Evolutionary conservation across 64 coral and sea anemone species (phyloP).

Genomic region (Acropora tenuis): DNA sequence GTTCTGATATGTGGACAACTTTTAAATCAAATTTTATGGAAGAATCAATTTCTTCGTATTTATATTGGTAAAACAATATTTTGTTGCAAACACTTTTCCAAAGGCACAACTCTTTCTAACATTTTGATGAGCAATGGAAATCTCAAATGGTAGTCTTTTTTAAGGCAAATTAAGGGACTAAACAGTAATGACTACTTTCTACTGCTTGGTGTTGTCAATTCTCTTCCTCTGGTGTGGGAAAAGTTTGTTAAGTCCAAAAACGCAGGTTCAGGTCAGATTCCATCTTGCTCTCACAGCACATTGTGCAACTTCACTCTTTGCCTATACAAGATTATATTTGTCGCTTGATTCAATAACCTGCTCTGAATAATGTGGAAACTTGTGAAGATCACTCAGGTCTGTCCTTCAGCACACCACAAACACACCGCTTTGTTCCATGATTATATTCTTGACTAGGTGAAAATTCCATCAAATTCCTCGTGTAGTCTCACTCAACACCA

Average conservation of each 20-base stretch:
- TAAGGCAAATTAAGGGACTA: background rate
- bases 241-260: background rate
- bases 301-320: background rate
- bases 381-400: background rate
- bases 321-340: background rate
- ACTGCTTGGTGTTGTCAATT: background rate
- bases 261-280: background rate
- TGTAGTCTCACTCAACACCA: background rate
- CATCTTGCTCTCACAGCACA: background rate
- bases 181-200: background rate
- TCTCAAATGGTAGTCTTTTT: background rate
- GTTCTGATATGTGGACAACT: background rate
- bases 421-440: background rate
- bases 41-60: background rate
- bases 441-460: background rate
- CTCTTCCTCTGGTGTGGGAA: background rate
- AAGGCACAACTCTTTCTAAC: background rate
- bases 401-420: background rate
- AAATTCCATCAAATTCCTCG: background rate
- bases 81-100: background rate
- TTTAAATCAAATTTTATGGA: background rate
- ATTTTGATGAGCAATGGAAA: background rate
- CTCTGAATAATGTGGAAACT: background rate
- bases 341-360: background rate
- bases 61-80: background rate